phyloP scores from a whole-genome alignment of 2,113 vertebrate species.

The Prionailurus viverrinus region DNA sequence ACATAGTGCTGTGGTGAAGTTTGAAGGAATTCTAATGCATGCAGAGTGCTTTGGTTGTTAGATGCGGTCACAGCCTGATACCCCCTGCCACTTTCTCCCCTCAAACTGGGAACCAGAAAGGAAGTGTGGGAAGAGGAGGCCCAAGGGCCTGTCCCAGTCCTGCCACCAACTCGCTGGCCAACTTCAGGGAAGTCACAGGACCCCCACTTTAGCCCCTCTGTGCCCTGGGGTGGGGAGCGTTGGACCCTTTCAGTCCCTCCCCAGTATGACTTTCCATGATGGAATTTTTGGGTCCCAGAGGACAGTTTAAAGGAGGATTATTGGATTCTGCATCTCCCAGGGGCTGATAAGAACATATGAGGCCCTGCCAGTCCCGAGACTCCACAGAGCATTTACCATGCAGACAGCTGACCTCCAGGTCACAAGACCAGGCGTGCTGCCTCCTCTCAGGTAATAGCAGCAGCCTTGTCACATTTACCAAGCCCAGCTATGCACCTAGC shows the following conservation, averaged over 20 bases:
- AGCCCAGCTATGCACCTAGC: background rate
- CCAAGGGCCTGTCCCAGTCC: background rate
- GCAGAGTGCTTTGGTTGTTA: background rate
- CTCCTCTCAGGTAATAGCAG: background rate
- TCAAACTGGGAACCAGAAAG: background rate
- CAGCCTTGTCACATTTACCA: background rate
- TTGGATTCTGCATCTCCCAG: background rate
- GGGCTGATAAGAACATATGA: background rate
- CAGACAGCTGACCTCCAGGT: background rate
- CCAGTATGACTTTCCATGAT: background rate
- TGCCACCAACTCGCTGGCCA: background rate
- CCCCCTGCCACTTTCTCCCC: background rate
- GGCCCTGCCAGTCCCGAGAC: background rate
- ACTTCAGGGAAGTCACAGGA: background rate
- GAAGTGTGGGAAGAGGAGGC: background rate
- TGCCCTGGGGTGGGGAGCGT: background rate
- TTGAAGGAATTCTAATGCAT: accelerated
- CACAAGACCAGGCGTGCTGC: accelerated
- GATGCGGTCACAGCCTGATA: background rate
- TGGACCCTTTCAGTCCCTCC: background rate
- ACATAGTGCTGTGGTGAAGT: background rate
- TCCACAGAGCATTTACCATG: background rate
- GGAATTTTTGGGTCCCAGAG: background rate
- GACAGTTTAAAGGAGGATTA: background rate
- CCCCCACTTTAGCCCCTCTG: background rate